phyloP scores from a whole-genome alignment of 1,140 invertebrate genomes.

The Drosophila gunungcola region DNA sequence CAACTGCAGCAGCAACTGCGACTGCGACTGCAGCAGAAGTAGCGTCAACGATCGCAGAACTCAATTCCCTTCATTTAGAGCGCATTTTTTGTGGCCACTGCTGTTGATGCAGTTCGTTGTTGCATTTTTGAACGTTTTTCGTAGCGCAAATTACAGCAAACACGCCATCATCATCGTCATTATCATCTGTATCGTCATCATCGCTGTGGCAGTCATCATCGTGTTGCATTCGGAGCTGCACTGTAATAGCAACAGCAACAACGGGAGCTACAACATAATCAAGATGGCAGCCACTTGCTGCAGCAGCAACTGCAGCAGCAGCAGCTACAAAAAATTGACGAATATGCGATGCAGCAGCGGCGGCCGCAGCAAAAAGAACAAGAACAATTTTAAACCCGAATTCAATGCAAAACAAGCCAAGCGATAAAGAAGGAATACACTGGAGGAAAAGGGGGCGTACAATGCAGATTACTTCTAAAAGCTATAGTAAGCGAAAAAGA shows the following conservation, averaged over 20 bases:
- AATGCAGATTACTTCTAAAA: too few relatives aligned
- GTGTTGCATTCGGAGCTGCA: constrained; percentile 49
- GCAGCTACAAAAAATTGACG: constrained; percentile 72
- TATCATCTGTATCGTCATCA: constrained; percentile 43
- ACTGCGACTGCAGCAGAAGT: constrained; percentile 24
- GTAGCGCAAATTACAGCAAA: constrained; percentile 83
- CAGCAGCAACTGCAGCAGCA: constrained; percentile 42
- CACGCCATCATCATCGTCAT: constrained; percentile 78
- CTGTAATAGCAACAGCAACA: constrained; percentile 63
- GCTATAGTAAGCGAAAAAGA: too few relatives aligned
- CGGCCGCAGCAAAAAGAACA: constrained; percentile 47
- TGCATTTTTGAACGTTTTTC: constrained; percentile 83
- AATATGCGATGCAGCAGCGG: constrained; percentile 76
- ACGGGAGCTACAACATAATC: constrained; percentile 77
- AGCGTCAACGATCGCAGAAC: constrained; percentile 80
- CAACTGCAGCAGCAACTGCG: constrained; percentile 20
- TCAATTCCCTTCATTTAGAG: constrained; percentile 83
- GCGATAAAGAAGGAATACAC: constrained; percentile 35
- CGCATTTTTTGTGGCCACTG: constrained; percentile 66
- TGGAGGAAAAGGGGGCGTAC: background rate
- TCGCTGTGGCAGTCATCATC: constrained; percentile 31
- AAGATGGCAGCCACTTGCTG: constrained; percentile 80
- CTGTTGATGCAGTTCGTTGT: constrained; percentile 68
- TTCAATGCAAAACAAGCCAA: constrained; percentile 79
- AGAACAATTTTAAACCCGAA: constrained; percentile 78